Evolutionary conservation across 2,113 vertebrate genomes (phyloP).

Genomic region (Malurus cyaneus): DNA sequence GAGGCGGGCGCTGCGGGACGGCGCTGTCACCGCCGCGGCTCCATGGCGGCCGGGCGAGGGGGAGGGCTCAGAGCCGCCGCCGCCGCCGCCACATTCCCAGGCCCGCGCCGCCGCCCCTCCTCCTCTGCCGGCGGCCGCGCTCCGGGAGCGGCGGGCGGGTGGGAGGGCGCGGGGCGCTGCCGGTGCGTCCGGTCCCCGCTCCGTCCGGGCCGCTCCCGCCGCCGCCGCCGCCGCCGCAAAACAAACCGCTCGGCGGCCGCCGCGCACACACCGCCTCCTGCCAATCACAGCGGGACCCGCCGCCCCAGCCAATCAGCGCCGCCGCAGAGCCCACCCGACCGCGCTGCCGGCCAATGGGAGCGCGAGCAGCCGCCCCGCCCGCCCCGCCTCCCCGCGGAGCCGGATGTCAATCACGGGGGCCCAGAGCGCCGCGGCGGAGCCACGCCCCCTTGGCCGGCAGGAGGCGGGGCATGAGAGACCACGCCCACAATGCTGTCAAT

Average conservation of each 20-base stretch:
- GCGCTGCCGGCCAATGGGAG: not conserved
- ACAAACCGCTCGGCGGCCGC: constrained; percentile 30
- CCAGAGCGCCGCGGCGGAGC: accelerated
- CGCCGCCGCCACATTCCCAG: not conserved
- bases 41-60: constrained; percentile 11
- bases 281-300: constrained; percentile 31
- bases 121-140: too few relatives aligned
- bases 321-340: not conserved
- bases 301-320: not conserved
- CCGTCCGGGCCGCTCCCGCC: not conserved
- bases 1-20: not conserved
- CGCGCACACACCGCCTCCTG: constrained; percentile 45
- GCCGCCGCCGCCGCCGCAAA: not conserved
- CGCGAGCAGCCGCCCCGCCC: accelerated
- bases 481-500: accelerated
- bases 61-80: not conserved
- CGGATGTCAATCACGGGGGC: not conserved
- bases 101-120: not conserved
- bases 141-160: too few relatives aligned
- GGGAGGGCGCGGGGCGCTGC: too few relatives aligned
- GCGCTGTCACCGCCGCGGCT: not conserved
- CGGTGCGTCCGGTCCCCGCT: too few relatives aligned
- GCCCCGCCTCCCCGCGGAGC: not conserved
- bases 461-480: accelerated
- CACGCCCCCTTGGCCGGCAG: not conserved